A percentile compares a stretch with the other conserved stretches of the same genome.
phyloP scores from a whole-genome alignment of 1,140 invertebrate genomes.

The Pogonomyrmex californicus region DNA sequence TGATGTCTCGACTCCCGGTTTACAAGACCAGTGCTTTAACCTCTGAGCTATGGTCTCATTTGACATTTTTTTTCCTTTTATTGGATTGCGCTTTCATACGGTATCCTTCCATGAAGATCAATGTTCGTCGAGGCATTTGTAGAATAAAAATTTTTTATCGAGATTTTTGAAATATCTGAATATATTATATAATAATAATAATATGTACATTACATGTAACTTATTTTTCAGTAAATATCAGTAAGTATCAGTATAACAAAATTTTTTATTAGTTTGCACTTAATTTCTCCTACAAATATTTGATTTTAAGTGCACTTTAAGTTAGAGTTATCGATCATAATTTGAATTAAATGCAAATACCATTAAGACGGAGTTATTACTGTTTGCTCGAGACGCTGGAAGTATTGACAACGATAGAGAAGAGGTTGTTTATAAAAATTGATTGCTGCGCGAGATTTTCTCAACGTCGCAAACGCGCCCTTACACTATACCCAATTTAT shows the following conservation, averaged over 20 bases:
- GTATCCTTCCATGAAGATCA: background rate
- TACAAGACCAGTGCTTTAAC: slow-evolving; percentile 97
- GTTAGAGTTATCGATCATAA: background rate
- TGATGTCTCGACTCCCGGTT: slow-evolving; percentile 96
- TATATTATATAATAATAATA: too few relatives aligned
- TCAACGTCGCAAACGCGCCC: background rate
- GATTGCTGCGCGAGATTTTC: background rate
- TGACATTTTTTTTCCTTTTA: slow-evolving; percentile 42
- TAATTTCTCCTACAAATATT: background rate
- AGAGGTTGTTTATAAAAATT: slow-evolving; percentile 2
- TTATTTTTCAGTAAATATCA: background rate
- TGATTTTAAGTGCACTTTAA: background rate
- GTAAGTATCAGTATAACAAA: background rate
- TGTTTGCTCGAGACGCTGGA: background rate
- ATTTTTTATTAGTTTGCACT: background rate
- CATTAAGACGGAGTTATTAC: background rate
- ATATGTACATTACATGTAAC: too few relatives aligned
- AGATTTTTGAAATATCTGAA: background rate
- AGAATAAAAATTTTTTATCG: background rate
- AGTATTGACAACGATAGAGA: background rate
- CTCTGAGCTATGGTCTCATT: slow-evolving; percentile 94
- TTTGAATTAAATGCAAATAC: background rate
- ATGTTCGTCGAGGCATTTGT: background rate
- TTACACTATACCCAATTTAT: slow-evolving; percentile 28
- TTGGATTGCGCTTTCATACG: background rate